Percentiles rank a stretch among this genome's conserved stretches.
Conservation (phyloP, 1,140 invertebrate species). For the Drosophila pandora region DNA sequence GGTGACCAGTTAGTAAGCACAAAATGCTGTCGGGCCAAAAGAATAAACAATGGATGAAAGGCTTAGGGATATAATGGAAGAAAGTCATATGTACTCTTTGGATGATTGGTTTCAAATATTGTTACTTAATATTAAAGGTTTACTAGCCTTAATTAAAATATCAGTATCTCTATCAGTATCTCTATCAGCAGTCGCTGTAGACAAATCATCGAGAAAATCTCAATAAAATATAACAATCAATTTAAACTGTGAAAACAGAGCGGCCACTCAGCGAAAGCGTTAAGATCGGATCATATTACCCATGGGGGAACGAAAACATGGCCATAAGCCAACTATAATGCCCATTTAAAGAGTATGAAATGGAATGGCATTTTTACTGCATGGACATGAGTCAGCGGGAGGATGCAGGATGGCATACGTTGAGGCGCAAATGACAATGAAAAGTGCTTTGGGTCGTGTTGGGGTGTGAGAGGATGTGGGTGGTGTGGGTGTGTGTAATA, state of each 20-base stretch:
- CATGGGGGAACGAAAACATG: not conserved
- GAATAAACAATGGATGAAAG: conserved; percentile 47
- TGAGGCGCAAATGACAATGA: conserved; percentile 72
- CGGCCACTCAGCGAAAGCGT: not conserved
- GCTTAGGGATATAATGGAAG: conserved; percentile 2
- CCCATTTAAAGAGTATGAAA: conserved; percentile 60
- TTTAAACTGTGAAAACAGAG: not conserved
- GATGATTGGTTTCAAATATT: not conserved
- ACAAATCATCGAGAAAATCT: not conserved
- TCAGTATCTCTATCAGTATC: not conserved
- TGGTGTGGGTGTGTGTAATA: conserved; percentile 50
- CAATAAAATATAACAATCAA: conserved; percentile 3
- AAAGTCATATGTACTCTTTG: conserved; percentile 14
- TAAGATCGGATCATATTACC: not conserved
- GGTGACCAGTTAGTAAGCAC: conserved; percentile 55
- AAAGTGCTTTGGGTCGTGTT: conserved; percentile 51
- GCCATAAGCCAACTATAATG: conserved; percentile 32
- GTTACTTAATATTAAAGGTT: not conserved
- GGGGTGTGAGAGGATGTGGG: conserved; percentile 1
- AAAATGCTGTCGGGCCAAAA: conserved; percentile 50
- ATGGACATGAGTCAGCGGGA: conserved; percentile 70
- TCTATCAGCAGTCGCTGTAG: not conserved
- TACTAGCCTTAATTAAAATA: not conserved
- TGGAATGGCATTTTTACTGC: conserved; percentile 76
- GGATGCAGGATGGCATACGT: conserved; percentile 54